phyloP scores from a whole-genome alignment of 1,140 invertebrate species.

The Marisa cornuarietis region DNA sequence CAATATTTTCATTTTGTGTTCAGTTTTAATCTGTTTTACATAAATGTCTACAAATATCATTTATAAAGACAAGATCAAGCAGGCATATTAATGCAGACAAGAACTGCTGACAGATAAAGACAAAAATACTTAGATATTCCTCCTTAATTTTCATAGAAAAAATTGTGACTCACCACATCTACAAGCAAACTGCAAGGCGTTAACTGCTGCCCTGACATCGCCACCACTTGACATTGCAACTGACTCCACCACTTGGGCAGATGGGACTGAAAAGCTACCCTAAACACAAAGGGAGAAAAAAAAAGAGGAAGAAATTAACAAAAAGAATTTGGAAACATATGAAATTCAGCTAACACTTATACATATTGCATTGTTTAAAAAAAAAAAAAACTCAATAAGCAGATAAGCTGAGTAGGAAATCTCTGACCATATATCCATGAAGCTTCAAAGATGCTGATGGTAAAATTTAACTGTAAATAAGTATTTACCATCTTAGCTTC shows the following conservation, averaged over 20 bases:
- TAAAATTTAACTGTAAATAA: background rate
- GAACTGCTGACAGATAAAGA: constrained; percentile 20
- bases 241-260: constrained; percentile 53
- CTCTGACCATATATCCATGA: background rate
- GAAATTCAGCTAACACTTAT: background rate
- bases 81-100: background rate
- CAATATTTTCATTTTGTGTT: too few species aligned
- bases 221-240: constrained; percentile 60
- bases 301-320: background rate
- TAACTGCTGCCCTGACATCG: constrained; percentile 62
- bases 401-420: background rate
- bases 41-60: too few species aligned
- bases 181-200: constrained; percentile 65
- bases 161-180: constrained; percentile 46
- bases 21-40: too few species aligned
- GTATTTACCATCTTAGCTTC: constrained; percentile 44
- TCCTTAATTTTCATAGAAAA: background rate
- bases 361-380: background rate
- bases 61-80: background rate
- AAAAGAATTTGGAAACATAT: background rate
- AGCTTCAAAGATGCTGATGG: background rate
- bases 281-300: constrained; percentile 4
- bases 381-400: background rate
- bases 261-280: constrained; percentile 48
- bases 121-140: background rate